Base-by-base conservation (phyloP, 2,113 vertebrate species). In the Rhinopomastus cyanomelas region DNA sequence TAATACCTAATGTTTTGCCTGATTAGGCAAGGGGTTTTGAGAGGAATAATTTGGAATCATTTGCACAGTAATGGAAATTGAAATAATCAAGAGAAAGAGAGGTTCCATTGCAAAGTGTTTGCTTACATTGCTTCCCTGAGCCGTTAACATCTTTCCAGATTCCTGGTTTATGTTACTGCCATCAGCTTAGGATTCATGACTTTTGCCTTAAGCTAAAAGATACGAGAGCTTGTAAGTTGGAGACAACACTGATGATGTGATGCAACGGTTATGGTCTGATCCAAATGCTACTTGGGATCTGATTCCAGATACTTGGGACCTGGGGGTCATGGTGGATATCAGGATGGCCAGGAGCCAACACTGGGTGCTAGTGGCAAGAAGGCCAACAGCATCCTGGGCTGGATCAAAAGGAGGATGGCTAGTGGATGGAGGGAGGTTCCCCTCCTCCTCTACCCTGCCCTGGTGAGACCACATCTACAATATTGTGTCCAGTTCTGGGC, bases 191-290 rank as follows among this genome's bases (percentile, higher is more conserved):
- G 80, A 90, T 90, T 86, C 53, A 34, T 84, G n/a, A 64, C 20
- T 95, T 88, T 90, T 88, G 91, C 85, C 82, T 91, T 80, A 37
- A 48, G 89, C 80, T 65, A 85, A 75, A 73, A 79, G 75, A 88
- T 88, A 51, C 25, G 56, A 91, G 78, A 94, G 34, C 78, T 88
- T 61, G 20, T 88, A 94, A 95, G 78, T 62, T 94, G 77, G 73
- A 67, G 83, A 25, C 68, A 73, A 56, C 61, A 20, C 29, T 61
- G 48, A 78, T 86, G 8, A 32, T 69, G 30, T 80, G 68, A 71
- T 85, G 64, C 12, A 9, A 8, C 12, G 18, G 26, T 42, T 82
- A 27, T 46, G n/a, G 57, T 76, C 66, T 57, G 69, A 64, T 81
- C 76, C 71, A 69, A 79, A 68, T 51, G 29, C 37, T 88, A 19